Percentiles rank a stretch among this genome's conserved stretches.
These are phyloP conservation scores for Agrotis segetum DNA, from an alignment of 2,888 invertebrate species.

Conservation along the genomic window DNA sequence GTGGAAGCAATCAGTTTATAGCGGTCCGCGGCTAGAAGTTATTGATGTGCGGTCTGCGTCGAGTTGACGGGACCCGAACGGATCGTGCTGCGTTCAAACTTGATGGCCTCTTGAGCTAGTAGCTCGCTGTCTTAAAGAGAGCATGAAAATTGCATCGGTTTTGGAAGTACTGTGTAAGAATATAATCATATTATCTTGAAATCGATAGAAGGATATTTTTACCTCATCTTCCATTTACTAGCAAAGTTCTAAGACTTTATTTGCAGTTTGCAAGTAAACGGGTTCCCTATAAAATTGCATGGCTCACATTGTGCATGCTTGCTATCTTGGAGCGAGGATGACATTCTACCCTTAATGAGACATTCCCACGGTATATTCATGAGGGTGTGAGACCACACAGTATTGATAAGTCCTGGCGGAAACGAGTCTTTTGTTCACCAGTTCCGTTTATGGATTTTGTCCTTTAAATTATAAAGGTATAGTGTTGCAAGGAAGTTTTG, in stretches of 20 bases:
- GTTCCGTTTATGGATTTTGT: conserved; percentile 9
- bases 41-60: conserved; percentile 81
- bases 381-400: conserved; percentile 47
- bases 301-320: conserved; percentile 7
- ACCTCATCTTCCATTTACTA: not conserved
- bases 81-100: conserved; percentile 69
- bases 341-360: conserved; percentile 23
- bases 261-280: conserved; percentile 30
- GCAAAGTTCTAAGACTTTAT: conserved; percentile 12
- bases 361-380: conserved; percentile 28
- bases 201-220: conserved; percentile 2
- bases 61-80: conserved; percentile 73
- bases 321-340: conserved; percentile 13
- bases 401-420: conserved; percentile 25
- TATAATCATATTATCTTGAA: not conserved
- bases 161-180: not conserved
- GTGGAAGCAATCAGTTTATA: conserved; percentile 85
- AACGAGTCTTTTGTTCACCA: conserved; percentile 36
- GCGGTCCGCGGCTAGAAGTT: conserved; percentile 78
- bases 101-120: conserved; percentile 41
- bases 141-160: conserved; percentile 3
- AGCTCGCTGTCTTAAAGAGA: conserved; percentile 18
- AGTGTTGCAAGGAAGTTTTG: not conserved
- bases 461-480: not conserved
- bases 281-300: conserved; percentile 23